A percentile compares a stretch with the other conserved stretches of the same genome.
phyloP scores from a whole-genome alignment of 2,888 invertebrate genomes.

The Bruchidius siliquastri region DNA sequence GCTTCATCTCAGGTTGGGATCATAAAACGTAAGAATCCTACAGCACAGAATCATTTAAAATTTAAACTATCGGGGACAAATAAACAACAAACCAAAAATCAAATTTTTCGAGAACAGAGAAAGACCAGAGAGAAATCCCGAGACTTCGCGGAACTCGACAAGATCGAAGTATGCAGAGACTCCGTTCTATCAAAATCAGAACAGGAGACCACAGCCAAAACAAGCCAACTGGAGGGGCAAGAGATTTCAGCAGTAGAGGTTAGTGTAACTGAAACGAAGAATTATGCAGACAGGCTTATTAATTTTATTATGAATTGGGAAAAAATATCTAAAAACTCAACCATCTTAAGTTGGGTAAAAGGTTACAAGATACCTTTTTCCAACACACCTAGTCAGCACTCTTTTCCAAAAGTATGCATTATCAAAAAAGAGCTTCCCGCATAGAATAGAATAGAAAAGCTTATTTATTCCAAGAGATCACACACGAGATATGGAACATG shows the following conservation, averaged over 20 bases:
- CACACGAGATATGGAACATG: too few species aligned
- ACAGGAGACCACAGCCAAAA: background rate
- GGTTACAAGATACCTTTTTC: conserved; percentile 2
- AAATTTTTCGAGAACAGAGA: background rate
- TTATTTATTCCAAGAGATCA: too few species aligned
- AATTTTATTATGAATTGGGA: background rate
- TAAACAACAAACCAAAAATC: conserved; percentile 4
- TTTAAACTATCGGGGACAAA: conserved; percentile 2
- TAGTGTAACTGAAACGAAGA: background rate
- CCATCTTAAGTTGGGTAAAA: background rate
- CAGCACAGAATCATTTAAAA: background rate
- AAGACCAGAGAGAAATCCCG: background rate
- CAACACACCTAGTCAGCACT: conserved; percentile 1
- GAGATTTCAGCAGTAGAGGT: background rate
- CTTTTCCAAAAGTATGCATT: background rate
- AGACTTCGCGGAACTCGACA: too few species aligned
- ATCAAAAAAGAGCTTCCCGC: background rate
- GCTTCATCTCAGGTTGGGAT: too few species aligned
- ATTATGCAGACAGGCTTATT: background rate
- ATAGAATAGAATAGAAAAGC: too few species aligned
- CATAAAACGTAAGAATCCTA: too few species aligned
- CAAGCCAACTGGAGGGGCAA: background rate
- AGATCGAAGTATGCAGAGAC: too few species aligned
- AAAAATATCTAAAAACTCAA: conserved; percentile 1
- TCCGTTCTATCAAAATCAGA: background rate